Percentiles rank a stretch among this genome's conserved stretches.
Conservation (phyloP, 1,140 invertebrate species). For the Magallana ariakensis region DNA sequence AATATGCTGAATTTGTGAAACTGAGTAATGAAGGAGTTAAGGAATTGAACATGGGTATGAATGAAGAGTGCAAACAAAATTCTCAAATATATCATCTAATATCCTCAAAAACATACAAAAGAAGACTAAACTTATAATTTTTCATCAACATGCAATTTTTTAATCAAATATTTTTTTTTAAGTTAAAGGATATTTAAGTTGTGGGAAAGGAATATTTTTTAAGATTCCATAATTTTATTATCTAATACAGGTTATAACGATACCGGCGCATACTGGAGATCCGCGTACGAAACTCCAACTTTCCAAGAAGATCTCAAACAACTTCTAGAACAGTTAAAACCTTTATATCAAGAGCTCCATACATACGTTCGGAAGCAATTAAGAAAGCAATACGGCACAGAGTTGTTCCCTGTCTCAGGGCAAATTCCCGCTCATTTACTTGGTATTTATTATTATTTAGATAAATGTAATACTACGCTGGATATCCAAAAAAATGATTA, state of each 20-base stretch:
- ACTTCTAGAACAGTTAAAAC: constrained; percentile 90
- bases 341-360: constrained; percentile 92
- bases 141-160: too few relatives aligned
- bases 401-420: constrained; percentile 68
- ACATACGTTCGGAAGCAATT: constrained; percentile 92
- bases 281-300: constrained; percentile 70
- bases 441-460: constrained; percentile 79
- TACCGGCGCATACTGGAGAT: constrained; percentile 84
- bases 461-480: neutral
- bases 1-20: constrained; percentile 88
- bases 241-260: constrained; percentile 79
- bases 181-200: too few relatives aligned
- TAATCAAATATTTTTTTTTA: too few relatives aligned
- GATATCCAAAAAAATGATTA: neutral
- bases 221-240: neutral
- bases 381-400: constrained; percentile 82
- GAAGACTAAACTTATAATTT: too few relatives aligned
- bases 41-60: constrained; percentile 38
- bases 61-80: too few relatives aligned
- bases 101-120: too few relatives aligned
- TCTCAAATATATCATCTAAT: too few relatives aligned
- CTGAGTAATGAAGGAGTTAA: constrained; percentile 88
- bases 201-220: too few relatives aligned
- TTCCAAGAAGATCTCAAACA: constrained; percentile 85
- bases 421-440: constrained; percentile 80